phyloP scores from a whole-genome alignment of 2,888 invertebrate genomes.

The Campoletis raptor region DNA sequence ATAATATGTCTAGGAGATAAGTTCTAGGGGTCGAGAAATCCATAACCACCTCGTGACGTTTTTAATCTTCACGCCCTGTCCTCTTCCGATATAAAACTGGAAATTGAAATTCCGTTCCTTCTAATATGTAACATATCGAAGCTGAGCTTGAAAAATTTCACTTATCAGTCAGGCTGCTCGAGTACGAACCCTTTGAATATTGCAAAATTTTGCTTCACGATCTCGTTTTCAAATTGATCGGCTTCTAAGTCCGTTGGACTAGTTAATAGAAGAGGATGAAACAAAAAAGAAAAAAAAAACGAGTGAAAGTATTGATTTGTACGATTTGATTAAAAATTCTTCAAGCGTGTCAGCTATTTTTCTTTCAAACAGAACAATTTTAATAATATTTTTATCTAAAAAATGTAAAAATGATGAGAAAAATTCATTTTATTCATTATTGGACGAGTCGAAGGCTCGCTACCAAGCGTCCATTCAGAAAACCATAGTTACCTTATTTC shows the following conservation, averaged over 20 bases:
- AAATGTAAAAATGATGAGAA: too few relatives aligned
- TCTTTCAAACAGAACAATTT: not conserved
- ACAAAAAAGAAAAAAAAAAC: not conserved
- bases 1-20: not conserved
- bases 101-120: conserved; percentile 15
- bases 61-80: not conserved
- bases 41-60: conserved; percentile 16
- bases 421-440: not conserved
- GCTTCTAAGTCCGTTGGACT: not conserved
- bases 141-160: conserved; percentile 14
- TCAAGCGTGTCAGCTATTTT: not conserved
- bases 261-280: not conserved
- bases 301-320: conserved; percentile 1
- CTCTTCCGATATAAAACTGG: not conserved
- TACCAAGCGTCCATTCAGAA: too few relatives aligned
- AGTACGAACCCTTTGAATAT: conserved; percentile 4
- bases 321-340: not conserved
- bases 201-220: not conserved
- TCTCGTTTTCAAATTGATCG: conserved; percentile 13
- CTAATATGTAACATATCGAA: conserved; percentile 4
- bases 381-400: not conserved
- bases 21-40: not conserved
- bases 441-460: not conserved
- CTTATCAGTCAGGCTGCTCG: conserved; percentile 5
- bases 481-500: too few relatives aligned